These are phyloP conservation scores for Tragelaphus strepsiceros DNA, from an alignment of 2,113 vertebrate genomes.

Conservation along the genomic window DNA sequence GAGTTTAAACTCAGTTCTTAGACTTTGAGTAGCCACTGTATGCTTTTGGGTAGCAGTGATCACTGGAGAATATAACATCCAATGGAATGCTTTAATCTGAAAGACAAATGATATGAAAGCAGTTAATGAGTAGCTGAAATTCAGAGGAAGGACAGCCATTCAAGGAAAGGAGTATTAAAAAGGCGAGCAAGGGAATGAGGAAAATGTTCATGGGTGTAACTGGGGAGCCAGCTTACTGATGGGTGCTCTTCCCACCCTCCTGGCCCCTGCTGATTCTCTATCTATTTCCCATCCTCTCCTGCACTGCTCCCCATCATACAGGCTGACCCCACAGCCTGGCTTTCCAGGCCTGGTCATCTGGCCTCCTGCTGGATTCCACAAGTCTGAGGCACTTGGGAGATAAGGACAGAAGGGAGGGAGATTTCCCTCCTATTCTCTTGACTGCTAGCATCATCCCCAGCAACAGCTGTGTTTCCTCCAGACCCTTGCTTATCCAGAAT, in stretches of 20 bases:
- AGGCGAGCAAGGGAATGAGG: too few species aligned
- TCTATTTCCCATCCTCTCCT: background rate
- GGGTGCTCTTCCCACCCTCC: background rate
- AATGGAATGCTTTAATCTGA: background rate
- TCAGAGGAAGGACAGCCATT: background rate
- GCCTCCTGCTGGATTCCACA: background rate
- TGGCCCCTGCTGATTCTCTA: background rate
- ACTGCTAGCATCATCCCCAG: background rate
- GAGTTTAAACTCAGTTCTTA: background rate
- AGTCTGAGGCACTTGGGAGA: background rate
- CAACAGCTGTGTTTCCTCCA: background rate
- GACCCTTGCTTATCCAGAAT: background rate
- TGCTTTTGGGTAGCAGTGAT: background rate
- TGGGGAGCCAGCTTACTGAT: background rate
- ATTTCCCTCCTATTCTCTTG: background rate
- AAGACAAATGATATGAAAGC: background rate
- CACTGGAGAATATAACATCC: background rate
- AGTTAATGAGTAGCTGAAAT: background rate
- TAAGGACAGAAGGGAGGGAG: background rate
- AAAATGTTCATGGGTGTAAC: background rate
- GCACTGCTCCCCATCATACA: background rate
- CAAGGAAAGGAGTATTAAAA: background rate
- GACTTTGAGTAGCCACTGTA: background rate
- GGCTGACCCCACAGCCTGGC: background rate
- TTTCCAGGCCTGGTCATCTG: background rate